Evolutionary conservation across 2,888 invertebrate genomes (phyloP).

Genomic region (Rosalia funebris): DNA sequence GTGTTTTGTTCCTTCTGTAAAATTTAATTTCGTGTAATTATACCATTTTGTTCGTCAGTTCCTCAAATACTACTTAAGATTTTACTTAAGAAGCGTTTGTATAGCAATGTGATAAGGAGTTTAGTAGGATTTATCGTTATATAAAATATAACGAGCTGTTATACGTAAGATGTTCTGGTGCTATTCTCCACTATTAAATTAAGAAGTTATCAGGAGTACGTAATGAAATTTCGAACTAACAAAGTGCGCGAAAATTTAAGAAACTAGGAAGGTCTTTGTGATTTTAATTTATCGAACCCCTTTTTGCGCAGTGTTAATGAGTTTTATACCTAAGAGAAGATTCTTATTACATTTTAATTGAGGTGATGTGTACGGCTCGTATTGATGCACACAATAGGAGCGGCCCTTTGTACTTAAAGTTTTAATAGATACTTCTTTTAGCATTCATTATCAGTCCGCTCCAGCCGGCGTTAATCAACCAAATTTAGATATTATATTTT

Average conservation of each 20-base stretch:
- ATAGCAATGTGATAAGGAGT: too few relatives aligned
- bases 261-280: constrained; percentile 44
- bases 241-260: constrained; percentile 10
- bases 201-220: too few relatives aligned
- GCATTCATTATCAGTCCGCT: constrained; percentile 63
- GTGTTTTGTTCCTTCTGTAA: too few relatives aligned
- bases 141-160: too few relatives aligned
- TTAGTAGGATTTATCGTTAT: too few relatives aligned
- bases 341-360: constrained; percentile 67
- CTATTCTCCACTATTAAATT: too few relatives aligned
- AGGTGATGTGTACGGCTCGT: constrained; percentile 64
- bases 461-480: constrained; percentile 61
- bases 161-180: too few relatives aligned
- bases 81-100: too few relatives aligned
- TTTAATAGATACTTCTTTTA: constrained; percentile 66
- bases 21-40: too few relatives aligned
- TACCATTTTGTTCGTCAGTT: too few relatives aligned
- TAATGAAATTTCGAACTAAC: too few relatives aligned
- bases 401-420: constrained; percentile 63
- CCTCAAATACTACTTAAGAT: too few relatives aligned
- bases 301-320: constrained; percentile 64
- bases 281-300: constrained; percentile 60
- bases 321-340: constrained; percentile 62
- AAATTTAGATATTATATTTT: constrained; percentile 58
- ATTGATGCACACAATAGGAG: constrained; percentile 56